Percentiles rank a stretch among this genome's conserved stretches.
These are phyloP conservation scores for Folsomia manolachei DNA, from an alignment of 2,888 invertebrate species.

Conservation along the genomic window DNA sequence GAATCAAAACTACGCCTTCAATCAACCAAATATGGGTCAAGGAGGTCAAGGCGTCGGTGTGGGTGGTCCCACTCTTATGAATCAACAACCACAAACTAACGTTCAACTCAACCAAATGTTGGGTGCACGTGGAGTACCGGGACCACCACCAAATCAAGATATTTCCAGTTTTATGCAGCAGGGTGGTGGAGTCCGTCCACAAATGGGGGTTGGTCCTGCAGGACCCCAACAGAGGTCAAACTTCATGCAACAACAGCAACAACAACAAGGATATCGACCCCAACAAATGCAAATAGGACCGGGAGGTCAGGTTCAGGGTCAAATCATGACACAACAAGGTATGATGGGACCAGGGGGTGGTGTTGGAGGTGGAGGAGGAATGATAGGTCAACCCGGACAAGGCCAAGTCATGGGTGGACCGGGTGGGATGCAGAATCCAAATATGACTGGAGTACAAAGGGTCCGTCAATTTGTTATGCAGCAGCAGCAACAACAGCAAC, in stretches of 20 bases:
- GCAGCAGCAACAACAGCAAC: constrained; percentile 37
- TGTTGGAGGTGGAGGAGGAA: not conserved
- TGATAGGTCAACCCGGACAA: constrained; percentile 29
- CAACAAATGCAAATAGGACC: constrained; percentile 17
- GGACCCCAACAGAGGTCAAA: constrained; percentile 28
- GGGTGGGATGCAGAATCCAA: constrained; percentile 25
- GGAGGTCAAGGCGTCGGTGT: constrained; percentile 34
- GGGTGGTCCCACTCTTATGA: constrained; percentile 35
- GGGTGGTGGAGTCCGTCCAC: constrained; percentile 27
- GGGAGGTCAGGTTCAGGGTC: constrained; percentile 7
- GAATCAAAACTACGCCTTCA: constrained; percentile 63
- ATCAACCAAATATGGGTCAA: constrained; percentile 38
- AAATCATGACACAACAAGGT: not conserved
- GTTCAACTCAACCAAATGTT: constrained; percentile 52
- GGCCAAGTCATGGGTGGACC: constrained; percentile 15
- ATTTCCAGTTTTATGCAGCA: constrained; percentile 35
- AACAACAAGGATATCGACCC: constrained; percentile 21
- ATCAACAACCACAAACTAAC: constrained; percentile 61
- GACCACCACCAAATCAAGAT: constrained; percentile 33
- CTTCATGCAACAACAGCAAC: constrained; percentile 41
- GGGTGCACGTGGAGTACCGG: constrained; percentile 56
- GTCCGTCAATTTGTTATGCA: constrained; percentile 31
- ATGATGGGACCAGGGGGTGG: constrained; percentile 20
- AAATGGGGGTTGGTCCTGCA: constrained; percentile 24
- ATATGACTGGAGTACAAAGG: constrained; percentile 23